Conservation (phyloP, 2,797 vertebrate species). For the Trematomus bernacchii region DNA sequence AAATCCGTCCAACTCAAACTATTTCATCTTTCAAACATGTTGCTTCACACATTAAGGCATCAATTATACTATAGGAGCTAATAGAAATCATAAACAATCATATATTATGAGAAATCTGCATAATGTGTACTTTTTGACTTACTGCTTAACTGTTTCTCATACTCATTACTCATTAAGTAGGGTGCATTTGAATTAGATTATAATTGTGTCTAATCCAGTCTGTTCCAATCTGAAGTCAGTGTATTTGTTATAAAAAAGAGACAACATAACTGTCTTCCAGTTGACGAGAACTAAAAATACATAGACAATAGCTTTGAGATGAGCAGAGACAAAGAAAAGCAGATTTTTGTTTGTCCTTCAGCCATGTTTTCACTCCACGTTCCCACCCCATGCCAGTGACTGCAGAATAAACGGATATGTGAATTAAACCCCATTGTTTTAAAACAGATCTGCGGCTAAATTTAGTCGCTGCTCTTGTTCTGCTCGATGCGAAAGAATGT, state of each 20-base stretch:
- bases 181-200: constrained; percentile 41
- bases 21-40: background rate
- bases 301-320: constrained; percentile 84
- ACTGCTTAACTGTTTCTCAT: constrained; percentile 1
- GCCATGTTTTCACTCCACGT: constrained; percentile 79
- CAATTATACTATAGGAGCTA: background rate
- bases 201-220: constrained; percentile 56
- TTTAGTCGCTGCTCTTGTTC: constrained; percentile 71
- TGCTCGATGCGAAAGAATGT: constrained; percentile 71
- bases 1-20: background rate
- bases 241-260: constrained; percentile 77
- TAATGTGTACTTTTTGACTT: background rate
- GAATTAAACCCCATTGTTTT: constrained; percentile 88
- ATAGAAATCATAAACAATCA: background rate
- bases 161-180: background rate
- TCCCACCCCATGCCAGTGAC: constrained; percentile 79
- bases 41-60: background rate
- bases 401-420: constrained; percentile 86
- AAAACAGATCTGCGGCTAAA: constrained; percentile 82
- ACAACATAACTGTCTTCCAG: constrained; percentile 85
- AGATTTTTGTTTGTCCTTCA: constrained; percentile 82
- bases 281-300: constrained; percentile 87
- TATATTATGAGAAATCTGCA: background rate
- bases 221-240: constrained; percentile 68
- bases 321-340: constrained; percentile 77